Evolutionary conservation across 2,797 vertebrate genomes (phyloP), one percentile per base, ranked within the genome.

Genomic region (Micrastur ruficollis): DNA sequence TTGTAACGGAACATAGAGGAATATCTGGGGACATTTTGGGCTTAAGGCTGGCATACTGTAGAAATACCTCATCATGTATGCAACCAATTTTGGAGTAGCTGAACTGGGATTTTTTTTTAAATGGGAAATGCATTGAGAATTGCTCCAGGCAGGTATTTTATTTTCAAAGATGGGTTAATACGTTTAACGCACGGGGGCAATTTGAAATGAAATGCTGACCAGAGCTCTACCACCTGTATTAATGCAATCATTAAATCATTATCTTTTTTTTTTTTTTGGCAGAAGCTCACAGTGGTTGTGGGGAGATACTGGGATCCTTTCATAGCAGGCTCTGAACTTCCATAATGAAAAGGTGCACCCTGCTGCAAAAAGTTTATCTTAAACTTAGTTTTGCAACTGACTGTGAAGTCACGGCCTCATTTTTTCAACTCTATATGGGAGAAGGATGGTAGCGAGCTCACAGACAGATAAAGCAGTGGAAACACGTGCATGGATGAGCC

Each of bases 191-290:
- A 25, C 12, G 21, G 14, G 21, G 29, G 26, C 14, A 82, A 34
- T 40, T 76, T 81, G n/a, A 82, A 94, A 76, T 81, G n/a, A 82
- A 94, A 76, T 53, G n/a, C 44, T 85, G 67, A 76, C 29, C 49
- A 70, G 52, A 63, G 5, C 8, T 70, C 66, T 38, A 34, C 18
- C 23, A 36, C 7, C 40, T 71, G 13, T 71, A 29, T 36, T 40
- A 52, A 63, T 44, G 5, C 32, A 89, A 40, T 63, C 3, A 14
- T 31, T 50, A 26, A 89, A 40, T 63, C 3, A 14, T 31, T 50
- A 26, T 19, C 3, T 27, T 12, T 31, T 3, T 72, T 29, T 44
- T 1, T 27, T 12, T 23, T 4, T n/a, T n/a, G n/a, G n/a, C n/a
- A n/a, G n/a, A 55, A 63, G 16, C 6, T 74, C 19, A 17, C 7